Evolutionary conservation across 2,113 vertebrate genomes (phyloP), one percentile per base, ranked within the genome.

Genomic region (Bubalus kerabau): DNA sequence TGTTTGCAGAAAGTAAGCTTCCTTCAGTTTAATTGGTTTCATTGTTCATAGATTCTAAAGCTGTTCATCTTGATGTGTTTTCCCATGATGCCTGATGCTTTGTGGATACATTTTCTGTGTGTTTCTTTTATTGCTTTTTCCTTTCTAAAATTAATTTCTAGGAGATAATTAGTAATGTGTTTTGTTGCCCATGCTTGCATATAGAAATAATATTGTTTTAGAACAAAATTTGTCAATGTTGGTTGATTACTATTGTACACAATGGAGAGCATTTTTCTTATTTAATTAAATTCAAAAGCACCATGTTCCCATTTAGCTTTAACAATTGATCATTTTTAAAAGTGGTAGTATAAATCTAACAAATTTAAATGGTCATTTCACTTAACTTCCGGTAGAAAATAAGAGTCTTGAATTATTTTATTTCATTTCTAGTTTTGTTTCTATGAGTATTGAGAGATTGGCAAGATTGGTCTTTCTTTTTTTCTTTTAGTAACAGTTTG

Each of bases 1-100:
- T 99, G 99, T 98, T 98, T 99, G 97, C 99, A 99, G 98, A 99
- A 99, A 99, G 99, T 99, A 98, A 98, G 98, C 97, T 92, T 86
- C 57, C 83, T 97, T 97, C 59, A 36, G 93, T 97, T 96, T 97
- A 97, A 98, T 94, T 97, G 96, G 87, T 92, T 92, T 81, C 80
- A 46, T 97, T 98, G 62, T 96, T 97, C 94, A 86, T 60, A 91
- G 60, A 94, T 59, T 95, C 78, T 90, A 93, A 89, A 95, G 92
- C 97, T 96, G 6, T 97, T 97, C 56, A 83, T 97, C 90, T 87
- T 4, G 2, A 3, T 95, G 76, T 98, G 95, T 91, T 97, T 96
- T 97, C 92, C 87, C 94, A 89, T 78, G 95, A 92, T 96, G 78
- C 87, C 85, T 85, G 24, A 46, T 84, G 40, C 86, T 98, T 97